A percentile compares a stretch with the other conserved stretches of the same genome.
Evolutionary conservation across 2,113 vertebrate species (phyloP).

Genomic region (Cololabis saira): DNA sequence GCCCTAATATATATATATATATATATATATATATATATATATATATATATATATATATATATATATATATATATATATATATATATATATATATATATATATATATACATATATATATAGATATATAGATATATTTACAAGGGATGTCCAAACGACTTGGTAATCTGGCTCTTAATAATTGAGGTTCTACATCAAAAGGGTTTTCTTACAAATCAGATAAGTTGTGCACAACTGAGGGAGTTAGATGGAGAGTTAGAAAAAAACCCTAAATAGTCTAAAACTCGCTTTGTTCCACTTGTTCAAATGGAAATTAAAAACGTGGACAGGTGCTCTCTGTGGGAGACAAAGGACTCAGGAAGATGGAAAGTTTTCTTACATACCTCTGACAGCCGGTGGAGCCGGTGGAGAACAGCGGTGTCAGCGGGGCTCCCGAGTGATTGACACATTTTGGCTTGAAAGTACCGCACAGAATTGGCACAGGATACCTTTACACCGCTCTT

Average conservation of each 20-base stretch:
- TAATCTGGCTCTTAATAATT: too few species aligned
- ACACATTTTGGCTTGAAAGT: constrained; percentile 39
- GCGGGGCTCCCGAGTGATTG: constrained; percentile 30
- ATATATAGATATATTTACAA: too few species aligned
- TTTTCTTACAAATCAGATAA: neutral
- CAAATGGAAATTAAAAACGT: constrained; percentile 34
- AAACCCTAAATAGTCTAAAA: constrained; percentile 11
- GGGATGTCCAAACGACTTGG: too few species aligned
- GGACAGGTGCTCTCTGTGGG: constrained; percentile 24
- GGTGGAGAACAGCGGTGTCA: constrained; percentile 26
- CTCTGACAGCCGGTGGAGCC: constrained; percentile 35
- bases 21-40: too few species aligned
- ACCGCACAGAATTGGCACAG: constrained; percentile 25
- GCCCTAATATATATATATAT: too few species aligned
- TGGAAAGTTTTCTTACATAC: constrained; percentile 17
- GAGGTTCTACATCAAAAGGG: too few species aligned
- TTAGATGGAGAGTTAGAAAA: neutral
- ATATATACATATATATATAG: too few species aligned
- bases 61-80: too few species aligned
- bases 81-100: too few species aligned
- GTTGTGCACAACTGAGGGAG: neutral
- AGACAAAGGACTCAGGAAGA: constrained; percentile 21
- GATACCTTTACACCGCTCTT: neutral
- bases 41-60: too few species aligned
- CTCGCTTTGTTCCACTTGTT: constrained; percentile 22